These are phyloP conservation scores for Actinia equina DNA, from an alignment of 64 coral and sea anemone species.

Conservation along the genomic window DNA sequence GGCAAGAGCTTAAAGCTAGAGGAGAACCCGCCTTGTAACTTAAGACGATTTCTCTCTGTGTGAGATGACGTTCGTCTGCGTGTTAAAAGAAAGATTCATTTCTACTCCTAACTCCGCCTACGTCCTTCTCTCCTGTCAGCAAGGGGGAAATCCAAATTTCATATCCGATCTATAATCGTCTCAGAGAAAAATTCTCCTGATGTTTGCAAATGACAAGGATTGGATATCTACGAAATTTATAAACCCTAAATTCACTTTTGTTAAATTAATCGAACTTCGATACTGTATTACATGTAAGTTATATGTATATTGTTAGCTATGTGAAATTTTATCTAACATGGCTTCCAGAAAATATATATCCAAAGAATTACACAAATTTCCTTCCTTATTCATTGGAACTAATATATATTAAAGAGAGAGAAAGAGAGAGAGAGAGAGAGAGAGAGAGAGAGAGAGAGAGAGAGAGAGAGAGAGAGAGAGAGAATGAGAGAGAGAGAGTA, in stretches of 20 bases:
- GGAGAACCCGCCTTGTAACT: constrained; percentile 4
- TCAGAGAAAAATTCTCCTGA: not conserved
- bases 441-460: not conserved
- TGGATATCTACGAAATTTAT: too few species aligned
- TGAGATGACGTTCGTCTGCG: not conserved
- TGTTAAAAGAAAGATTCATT: not conserved
- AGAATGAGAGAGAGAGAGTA: not conserved
- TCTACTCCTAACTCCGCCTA: not conserved
- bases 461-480: not conserved
- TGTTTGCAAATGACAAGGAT: too few species aligned
- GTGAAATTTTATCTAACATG: too few species aligned
- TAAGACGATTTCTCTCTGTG: not conserved
- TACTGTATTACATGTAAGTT: too few species aligned
- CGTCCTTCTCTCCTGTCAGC: not conserved
- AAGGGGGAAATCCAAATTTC: constrained; percentile 2
- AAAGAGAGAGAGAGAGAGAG: not conserved
- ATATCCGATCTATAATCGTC: not conserved
- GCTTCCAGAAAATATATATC: too few species aligned
- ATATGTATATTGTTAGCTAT: too few species aligned
- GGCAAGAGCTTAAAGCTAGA: not conserved
- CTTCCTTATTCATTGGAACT: not conserved
- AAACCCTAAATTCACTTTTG: too few species aligned
- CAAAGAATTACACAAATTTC: too few species aligned
- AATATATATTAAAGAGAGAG: not conserved
- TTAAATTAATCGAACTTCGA: too few species aligned